Conservation (phyloP, 2,888 invertebrate species). For the Lamellibrachia satsuma region DNA sequence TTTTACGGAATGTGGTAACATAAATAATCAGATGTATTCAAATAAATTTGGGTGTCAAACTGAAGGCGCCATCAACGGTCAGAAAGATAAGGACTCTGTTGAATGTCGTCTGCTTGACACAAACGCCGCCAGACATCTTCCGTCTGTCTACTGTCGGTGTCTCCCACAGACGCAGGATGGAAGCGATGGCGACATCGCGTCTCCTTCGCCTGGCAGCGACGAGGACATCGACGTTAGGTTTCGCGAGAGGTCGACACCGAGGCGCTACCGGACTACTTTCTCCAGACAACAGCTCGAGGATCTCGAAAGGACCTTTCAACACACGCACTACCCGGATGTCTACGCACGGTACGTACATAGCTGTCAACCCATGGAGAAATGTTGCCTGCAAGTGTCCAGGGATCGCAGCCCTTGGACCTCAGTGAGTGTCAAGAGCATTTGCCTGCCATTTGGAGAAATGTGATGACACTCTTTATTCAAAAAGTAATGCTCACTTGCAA, state of each 20-base stretch:
- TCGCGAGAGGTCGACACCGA: conserved; percentile 59
- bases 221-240: conserved; percentile 44
- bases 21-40: no score
- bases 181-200: neutral
- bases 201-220: conserved; percentile 20
- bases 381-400: no score
- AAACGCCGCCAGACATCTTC: neutral
- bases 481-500: no score
- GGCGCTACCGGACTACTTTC: conserved; percentile 62
- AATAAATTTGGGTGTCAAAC: no score
- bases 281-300: conserved; percentile 63
- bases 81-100: neutral
- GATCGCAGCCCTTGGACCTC: no score
- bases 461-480: no score
- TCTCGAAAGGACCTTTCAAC: conserved; percentile 63
- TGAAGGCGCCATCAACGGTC: no score
- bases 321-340: conserved; percentile 65
- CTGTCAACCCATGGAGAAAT: no score
- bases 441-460: no score
- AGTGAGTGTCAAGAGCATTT: no score
- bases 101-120: neutral
- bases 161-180: neutral
- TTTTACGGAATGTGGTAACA: no score
- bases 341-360: conserved; percentile 57
- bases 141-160: neutral